phyloP scores from a whole-genome alignment of 1,140 invertebrate species.

The Drosophila busckii region DNA sequence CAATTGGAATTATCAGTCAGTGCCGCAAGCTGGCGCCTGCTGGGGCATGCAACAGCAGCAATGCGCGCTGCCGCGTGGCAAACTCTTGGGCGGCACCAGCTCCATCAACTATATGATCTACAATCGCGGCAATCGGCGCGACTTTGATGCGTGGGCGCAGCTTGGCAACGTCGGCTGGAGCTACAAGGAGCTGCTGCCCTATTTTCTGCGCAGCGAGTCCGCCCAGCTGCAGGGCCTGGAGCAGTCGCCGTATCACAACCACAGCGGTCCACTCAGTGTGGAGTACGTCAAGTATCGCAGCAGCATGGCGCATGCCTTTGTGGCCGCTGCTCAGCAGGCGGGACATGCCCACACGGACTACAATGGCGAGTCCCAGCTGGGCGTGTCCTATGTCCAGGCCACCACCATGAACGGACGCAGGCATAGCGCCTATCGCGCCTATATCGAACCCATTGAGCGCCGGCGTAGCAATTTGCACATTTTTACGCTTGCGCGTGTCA shows the following conservation, averaged over 20 bases:
- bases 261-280: slow-evolving; percentile 80
- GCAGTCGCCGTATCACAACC: slow-evolving; percentile 81
- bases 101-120: slow-evolving; percentile 95
- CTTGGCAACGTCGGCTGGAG: slow-evolving; percentile 86
- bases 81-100: slow-evolving; percentile 86
- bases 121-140: slow-evolving; percentile 87
- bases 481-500: slow-evolving; percentile 80
- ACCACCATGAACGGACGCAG: slow-evolving; percentile 81
- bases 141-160: slow-evolving; percentile 88
- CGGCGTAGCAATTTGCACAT: slow-evolving; percentile 84
- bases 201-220: slow-evolving; percentile 83
- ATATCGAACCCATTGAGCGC: slow-evolving; percentile 81
- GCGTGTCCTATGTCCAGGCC: slow-evolving; percentile 85
- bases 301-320: slow-evolving; percentile 81
- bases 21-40: slow-evolving; percentile 82
- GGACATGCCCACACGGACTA: slow-evolving; percentile 83
- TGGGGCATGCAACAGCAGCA: slow-evolving; percentile 79
- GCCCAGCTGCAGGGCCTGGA: slow-evolving; percentile 80
- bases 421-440: slow-evolving; percentile 81
- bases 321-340: slow-evolving; percentile 82
- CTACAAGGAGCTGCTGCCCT: slow-evolving; percentile 86
- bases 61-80: slow-evolving; percentile 83
- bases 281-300: slow-evolving; percentile 81
- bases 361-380: slow-evolving; percentile 83
- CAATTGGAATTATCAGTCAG: slow-evolving; percentile 86